Evolutionary conservation across 2,113 vertebrate genomes (phyloP).

Genomic region (Myiagra hebetior): DNA sequence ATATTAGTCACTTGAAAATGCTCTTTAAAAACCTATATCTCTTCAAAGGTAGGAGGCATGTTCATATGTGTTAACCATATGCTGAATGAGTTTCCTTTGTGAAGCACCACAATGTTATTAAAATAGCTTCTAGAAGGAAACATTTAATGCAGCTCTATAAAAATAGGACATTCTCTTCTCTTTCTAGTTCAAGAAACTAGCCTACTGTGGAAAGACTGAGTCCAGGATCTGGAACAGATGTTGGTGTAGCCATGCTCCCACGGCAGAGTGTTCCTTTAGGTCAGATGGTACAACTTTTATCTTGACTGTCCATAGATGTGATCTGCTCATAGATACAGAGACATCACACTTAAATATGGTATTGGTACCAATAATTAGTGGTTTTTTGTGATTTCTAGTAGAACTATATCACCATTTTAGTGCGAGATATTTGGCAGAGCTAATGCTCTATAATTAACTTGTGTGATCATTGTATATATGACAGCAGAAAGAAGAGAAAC

Average conservation of each 20-base stretch:
- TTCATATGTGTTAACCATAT: neutral
- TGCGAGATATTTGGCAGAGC: neutral
- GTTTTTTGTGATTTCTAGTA: neutral
- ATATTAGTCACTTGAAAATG: neutral
- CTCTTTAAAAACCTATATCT: neutral
- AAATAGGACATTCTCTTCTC: neutral
- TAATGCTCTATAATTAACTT: neutral
- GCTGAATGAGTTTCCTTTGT: neutral
- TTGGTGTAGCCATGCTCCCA: neutral
- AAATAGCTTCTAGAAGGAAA: neutral
- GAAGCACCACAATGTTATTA: neutral
- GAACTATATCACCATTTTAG: neutral
- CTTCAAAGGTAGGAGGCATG: neutral
- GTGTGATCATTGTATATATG: neutral
- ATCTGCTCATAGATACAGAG: neutral
- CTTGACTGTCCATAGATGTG: neutral
- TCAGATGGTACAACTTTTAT: neutral
- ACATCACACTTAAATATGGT: accelerated
- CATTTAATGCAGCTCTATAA: neutral
- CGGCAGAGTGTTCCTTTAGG: neutral
- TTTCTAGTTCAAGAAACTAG: neutral
- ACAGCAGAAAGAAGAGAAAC: slow-evolving; percentile 1
- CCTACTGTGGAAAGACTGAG: neutral
- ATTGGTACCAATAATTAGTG: neutral
- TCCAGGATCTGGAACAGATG: neutral